Evolutionary conservation across 2,888 invertebrate genomes (phyloP).

Genomic region (Pteria penguin): DNA sequence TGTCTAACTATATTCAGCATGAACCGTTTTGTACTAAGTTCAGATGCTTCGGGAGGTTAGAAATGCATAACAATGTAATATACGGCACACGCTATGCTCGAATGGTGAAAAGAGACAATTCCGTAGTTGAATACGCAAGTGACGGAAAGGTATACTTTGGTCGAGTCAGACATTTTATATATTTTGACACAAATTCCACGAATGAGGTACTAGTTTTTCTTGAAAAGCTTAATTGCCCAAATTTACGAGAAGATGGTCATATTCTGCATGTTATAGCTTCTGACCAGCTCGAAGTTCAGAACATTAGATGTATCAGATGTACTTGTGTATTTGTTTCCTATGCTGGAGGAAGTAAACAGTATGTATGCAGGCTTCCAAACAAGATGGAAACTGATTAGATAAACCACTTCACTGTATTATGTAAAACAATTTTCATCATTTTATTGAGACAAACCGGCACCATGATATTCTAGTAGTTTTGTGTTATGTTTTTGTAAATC

Average conservation of each 20-base stretch:
- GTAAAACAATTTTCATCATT: too few species aligned
- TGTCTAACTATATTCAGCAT: neutral
- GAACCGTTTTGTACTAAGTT: neutral
- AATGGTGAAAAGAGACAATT: neutral
- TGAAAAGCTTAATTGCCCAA: constrained; percentile 7
- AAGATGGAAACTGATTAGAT: constrained; percentile 13
- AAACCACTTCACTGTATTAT: too few species aligned
- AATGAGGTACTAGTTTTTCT: neutral
- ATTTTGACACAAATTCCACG: neutral
- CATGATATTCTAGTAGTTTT: too few species aligned
- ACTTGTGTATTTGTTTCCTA: constrained; percentile 1
- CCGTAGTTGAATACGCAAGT: neutral
- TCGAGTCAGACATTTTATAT: neutral
- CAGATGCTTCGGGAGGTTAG: neutral
- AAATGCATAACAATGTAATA: neutral
- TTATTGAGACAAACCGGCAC: too few species aligned
- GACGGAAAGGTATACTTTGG: neutral
- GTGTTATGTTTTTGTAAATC: too few species aligned
- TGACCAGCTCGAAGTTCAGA: neutral
- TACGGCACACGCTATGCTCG: neutral
- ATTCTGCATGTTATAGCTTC: neutral
- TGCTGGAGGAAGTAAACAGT: neutral
- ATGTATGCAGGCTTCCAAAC: constrained; percentile 28
- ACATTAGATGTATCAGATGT: neutral
- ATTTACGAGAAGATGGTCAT: neutral